These are phyloP conservation scores for Circaetus gallicus DNA, from an alignment of 2,113 vertebrate species.

Conservation along the genomic window DNA sequence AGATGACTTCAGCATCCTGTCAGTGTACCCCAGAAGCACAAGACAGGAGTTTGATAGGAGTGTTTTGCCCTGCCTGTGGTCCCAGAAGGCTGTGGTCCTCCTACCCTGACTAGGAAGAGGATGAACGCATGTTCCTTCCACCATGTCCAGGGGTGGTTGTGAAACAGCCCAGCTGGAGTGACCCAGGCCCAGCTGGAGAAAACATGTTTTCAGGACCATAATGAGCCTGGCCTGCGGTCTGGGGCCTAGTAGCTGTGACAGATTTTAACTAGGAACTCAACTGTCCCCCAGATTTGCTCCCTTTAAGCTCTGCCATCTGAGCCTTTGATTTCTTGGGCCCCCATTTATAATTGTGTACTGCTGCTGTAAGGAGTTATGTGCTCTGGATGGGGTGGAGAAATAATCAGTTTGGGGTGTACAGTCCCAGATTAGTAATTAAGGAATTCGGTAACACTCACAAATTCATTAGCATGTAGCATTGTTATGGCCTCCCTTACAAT, in stretches of 20 bases:
- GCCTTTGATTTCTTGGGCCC: background rate
- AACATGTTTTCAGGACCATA: background rate
- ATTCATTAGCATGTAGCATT: background rate
- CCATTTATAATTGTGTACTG: background rate
- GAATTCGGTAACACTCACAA: background rate
- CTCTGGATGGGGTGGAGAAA: background rate
- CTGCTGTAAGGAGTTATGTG: background rate
- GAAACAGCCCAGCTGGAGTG: background rate
- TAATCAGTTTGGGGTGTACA: background rate
- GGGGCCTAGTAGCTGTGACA: background rate
- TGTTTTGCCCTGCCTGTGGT: background rate
- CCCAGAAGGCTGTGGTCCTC: background rate
- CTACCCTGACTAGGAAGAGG: background rate
- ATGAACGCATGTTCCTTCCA: background rate
- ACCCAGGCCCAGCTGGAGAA: background rate
- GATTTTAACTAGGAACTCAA: background rate
- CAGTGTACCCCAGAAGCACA: background rate
- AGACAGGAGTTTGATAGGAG: background rate
- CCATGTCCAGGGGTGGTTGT: background rate
- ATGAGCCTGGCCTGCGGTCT: background rate
- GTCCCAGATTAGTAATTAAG: background rate
- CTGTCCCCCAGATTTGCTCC: background rate
- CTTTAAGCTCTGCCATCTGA: background rate
- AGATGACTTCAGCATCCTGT: background rate
- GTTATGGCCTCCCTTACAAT: background rate